A percentile compares a stretch with the other conserved stretches of the same genome.
Evolutionary conservation across 1,140 invertebrate species (phyloP).

Genomic region (Pseudomyrmex gracilis): DNA sequence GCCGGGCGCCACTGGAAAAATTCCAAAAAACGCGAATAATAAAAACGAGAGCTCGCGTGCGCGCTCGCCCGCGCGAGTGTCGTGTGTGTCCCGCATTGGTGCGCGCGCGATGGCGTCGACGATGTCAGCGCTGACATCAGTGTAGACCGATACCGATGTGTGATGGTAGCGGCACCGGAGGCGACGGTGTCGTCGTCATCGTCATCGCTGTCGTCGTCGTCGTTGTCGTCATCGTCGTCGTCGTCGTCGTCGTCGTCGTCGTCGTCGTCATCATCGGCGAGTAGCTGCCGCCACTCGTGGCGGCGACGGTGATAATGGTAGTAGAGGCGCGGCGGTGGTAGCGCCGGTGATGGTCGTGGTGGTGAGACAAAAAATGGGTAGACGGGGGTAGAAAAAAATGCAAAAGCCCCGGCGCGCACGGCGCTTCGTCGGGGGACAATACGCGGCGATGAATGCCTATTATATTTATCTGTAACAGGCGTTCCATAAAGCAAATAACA

Average conservation of each 20-base stretch:
- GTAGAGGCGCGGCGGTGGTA: slow-evolving; percentile 8
- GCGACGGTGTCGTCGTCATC: slow-evolving; percentile 20
- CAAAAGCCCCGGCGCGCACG: slow-evolving; percentile 81
- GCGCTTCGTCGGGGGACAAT: slow-evolving; percentile 83
- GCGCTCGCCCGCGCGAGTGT: slow-evolving; percentile 34
- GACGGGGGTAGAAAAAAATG: slow-evolving; percentile 78
- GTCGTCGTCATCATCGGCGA: slow-evolving; percentile 23
- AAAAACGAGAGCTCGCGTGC: slow-evolving; percentile 83
- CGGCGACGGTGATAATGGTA: not conserved
- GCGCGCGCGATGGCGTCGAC: slow-evolving; percentile 55
- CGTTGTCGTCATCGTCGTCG: not conserved
- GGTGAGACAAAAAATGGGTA: slow-evolving; percentile 73
- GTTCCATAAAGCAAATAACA: slow-evolving; percentile 86
- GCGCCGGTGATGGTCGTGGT: slow-evolving; percentile 53
- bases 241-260: slow-evolving; percentile 34
- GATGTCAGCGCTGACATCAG: slow-evolving; percentile 29
- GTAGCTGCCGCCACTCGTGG: not conserved
- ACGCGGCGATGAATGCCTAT: slow-evolving; percentile 85
- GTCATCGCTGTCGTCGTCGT: slow-evolving; percentile 31
- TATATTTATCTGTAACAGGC: slow-evolving; percentile 86
- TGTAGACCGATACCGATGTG: slow-evolving; percentile 32
- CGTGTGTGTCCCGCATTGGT: slow-evolving; percentile 71
- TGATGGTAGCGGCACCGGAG: slow-evolving; percentile 19
- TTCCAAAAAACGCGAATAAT: slow-evolving; percentile 85
- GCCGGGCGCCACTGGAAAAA: slow-evolving; percentile 85